phyloP scores from a whole-genome alignment of 2,888 invertebrate species.

The Alsophila aescularia region DNA sequence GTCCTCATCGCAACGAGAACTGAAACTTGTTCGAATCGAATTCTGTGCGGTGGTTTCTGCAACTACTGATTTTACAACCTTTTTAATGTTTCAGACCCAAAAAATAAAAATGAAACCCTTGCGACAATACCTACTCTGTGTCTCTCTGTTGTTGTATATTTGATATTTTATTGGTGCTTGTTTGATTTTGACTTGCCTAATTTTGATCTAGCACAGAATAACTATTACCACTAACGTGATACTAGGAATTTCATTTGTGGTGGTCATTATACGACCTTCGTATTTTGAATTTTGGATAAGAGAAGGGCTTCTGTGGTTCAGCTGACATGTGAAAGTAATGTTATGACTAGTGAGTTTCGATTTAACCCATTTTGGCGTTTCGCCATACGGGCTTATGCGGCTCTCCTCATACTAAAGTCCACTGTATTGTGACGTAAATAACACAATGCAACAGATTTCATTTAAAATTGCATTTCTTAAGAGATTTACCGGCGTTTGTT shows the following conservation, averaged over 20 bases:
- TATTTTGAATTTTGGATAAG: too few relatives aligned
- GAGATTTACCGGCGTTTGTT: conserved; percentile 37
- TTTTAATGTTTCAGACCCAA: conserved; percentile 10
- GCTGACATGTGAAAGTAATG: conserved; percentile 48
- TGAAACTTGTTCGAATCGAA: conserved; percentile 49
- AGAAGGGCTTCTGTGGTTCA: too few relatives aligned
- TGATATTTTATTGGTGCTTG: too few relatives aligned
- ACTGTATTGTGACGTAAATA: conserved; percentile 45
- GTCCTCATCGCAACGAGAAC: conserved; percentile 35
- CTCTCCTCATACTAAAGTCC: conserved; percentile 36
- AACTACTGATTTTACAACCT: conserved; percentile 28
- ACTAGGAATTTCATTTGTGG: too few relatives aligned
- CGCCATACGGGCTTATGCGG: conserved; percentile 48
- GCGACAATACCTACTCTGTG: background rate
- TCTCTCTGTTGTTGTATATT: too few relatives aligned
- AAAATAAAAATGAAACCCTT: background rate
- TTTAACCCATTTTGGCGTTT: conserved; percentile 48
- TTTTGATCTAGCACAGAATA: too few relatives aligned
- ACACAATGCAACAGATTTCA: conserved; percentile 31
- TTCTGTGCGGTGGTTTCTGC: conserved; percentile 47
- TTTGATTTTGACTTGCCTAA: too few relatives aligned
- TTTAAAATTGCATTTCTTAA: conserved; percentile 39
- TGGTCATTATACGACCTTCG: too few relatives aligned
- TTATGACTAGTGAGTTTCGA: conserved; percentile 44
- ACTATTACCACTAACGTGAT: too few relatives aligned